A percentile compares a stretch with the other conserved stretches of the same genome.
Evolutionary conservation across 2,797 vertebrate genomes (phyloP).

Genomic region (Crax fasciolata): DNA sequence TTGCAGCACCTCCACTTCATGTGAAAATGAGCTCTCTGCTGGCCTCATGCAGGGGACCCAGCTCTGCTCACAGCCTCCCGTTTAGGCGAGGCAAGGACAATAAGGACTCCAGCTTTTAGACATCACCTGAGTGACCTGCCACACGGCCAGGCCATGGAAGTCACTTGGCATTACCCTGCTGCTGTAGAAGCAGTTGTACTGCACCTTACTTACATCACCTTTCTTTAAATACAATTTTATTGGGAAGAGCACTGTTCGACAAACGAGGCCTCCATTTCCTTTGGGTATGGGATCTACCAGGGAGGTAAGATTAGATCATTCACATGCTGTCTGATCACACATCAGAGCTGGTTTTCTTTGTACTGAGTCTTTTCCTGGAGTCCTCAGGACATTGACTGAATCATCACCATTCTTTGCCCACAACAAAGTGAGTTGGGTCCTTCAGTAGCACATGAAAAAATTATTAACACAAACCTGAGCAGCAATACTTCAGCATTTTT

Average conservation of each 20-base stretch:
- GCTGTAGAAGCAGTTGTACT: neutral
- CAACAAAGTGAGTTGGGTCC: neutral
- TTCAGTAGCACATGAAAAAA: neutral
- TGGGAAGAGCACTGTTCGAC: neutral
- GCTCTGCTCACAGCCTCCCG: neutral
- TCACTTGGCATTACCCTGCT: neutral
- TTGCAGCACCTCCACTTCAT: neutral
- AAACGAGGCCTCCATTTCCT: neutral
- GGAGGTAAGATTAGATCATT: neutral
- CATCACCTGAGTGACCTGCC: neutral
- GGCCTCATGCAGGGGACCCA: accelerated
- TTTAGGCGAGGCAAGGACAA: neutral
- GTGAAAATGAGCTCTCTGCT: neutral
- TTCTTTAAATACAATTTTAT: neutral
- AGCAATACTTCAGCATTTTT: slow-evolving; percentile 24
- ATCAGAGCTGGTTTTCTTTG: neutral
- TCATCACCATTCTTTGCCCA: neutral
- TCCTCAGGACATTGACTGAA: neutral
- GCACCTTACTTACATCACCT: neutral
- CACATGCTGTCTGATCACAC: accelerated
- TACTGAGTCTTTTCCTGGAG: neutral
- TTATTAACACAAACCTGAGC: slow-evolving; percentile 28
- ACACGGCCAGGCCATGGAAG: neutral
- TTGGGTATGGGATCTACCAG: neutral
- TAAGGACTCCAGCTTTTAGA: neutral